Percentiles rank a stretch among this genome's conserved stretches.
Conservation (phyloP, 2,888 invertebrate genomes). For the Diplolepis rosae region DNA sequence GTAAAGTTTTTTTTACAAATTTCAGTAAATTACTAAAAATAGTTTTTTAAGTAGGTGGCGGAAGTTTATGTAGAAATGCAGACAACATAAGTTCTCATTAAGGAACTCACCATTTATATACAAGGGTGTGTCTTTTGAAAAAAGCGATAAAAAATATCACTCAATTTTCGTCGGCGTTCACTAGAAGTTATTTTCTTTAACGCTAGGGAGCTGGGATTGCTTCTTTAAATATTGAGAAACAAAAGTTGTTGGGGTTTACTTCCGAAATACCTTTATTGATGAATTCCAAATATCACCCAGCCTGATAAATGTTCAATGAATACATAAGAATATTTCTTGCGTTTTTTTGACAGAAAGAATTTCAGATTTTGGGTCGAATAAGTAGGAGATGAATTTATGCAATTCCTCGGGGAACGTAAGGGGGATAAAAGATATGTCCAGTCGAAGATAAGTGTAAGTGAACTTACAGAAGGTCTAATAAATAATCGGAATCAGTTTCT, state of each 20-base stretch:
- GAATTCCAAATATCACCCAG: background rate
- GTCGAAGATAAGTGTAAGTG: too few species aligned
- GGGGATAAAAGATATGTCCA: too few species aligned
- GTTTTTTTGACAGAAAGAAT: too few species aligned
- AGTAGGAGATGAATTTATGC: too few species aligned
- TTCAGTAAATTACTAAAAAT: too few species aligned
- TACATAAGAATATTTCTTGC: too few species aligned
- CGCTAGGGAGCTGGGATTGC: background rate
- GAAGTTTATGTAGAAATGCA: constrained; percentile 10
- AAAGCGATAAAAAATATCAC: background rate
- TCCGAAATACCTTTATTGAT: background rate
- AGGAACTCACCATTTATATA: background rate
- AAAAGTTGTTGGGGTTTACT: background rate
- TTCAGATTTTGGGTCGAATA: too few species aligned
- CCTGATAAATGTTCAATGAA: too few species aligned
- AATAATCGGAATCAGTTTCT: too few species aligned
- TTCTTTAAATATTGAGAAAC: background rate
- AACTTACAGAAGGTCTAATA: too few species aligned
- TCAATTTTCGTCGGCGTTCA: background rate
- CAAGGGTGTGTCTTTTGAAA: background rate
- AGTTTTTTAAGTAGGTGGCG: constrained; percentile 15
- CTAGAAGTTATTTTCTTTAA: background rate
- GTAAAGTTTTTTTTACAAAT: too few species aligned
- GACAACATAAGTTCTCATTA: background rate
- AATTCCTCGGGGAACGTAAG: too few species aligned